A percentile compares a stretch with the other conserved stretches of the same genome.
These are phyloP conservation scores for Temnothorax nylanderi DNA, from an alignment of 1,140 invertebrate species.

Conservation along the genomic window DNA sequence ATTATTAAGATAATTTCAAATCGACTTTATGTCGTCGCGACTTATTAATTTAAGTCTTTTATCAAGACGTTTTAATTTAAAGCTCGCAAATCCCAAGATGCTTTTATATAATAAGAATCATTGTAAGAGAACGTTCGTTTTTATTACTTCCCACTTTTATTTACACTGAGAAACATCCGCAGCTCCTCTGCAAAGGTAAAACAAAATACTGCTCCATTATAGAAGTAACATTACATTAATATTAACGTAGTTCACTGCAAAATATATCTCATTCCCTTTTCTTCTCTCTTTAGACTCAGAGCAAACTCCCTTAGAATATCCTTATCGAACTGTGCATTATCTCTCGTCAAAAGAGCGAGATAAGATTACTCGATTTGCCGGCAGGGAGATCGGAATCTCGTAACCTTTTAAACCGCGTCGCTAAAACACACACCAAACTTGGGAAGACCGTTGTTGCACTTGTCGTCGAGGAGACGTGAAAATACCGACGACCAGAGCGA, in stretches of 20 bases:
- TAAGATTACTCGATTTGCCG: slow-evolving; percentile 28
- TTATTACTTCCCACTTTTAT: slow-evolving; percentile 15
- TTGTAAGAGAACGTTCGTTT: slow-evolving; percentile 23
- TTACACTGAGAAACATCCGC: not conserved
- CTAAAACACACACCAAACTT: slow-evolving; percentile 32
- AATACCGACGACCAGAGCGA: slow-evolving; percentile 7
- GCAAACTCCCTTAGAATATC: not conserved
- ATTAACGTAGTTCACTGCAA: slow-evolving; percentile 6
- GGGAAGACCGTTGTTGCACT: slow-evolving; percentile 12
- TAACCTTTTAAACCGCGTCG: slow-evolving; percentile 46
- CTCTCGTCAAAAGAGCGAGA: not conserved
- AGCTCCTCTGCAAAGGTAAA: not conserved
- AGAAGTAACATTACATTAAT: slow-evolving; percentile 9
- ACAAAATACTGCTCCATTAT: slow-evolving; percentile 11
- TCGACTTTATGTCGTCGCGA: not conserved
- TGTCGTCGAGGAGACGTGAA: slow-evolving; percentile 13
- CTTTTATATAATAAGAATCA: slow-evolving; percentile 21
- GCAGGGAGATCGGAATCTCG: slow-evolving; percentile 34
- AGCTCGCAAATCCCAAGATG: not conserved
- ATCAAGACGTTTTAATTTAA: slow-evolving; percentile 12
- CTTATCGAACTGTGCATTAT: not conserved
- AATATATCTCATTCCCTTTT: slow-evolving; percentile 21
- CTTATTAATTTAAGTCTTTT: not conserved
- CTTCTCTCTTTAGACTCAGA: not conserved
- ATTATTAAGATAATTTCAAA: not conserved